Percentiles rank a stretch among this genome's conserved stretches.
Evolutionary conservation across 2,797 vertebrate genomes (phyloP).

Genomic region (Neosalanx taihuensis): DNA sequence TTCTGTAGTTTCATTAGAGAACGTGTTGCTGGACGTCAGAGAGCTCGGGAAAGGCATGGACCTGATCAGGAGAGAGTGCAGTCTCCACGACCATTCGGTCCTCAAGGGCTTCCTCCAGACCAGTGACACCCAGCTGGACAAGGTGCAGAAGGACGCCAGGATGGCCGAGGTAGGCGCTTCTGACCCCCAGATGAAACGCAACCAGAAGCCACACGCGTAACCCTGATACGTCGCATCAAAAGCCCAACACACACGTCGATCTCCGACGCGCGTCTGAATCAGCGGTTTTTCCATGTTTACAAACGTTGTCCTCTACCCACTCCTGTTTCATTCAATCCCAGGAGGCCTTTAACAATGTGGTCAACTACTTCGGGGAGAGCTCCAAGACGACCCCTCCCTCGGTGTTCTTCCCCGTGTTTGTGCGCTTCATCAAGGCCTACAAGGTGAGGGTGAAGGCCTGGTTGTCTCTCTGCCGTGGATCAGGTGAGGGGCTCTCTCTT

Average conservation of each 20-base stretch:
- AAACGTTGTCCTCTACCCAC: slow-evolving; percentile 1
- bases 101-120: slow-evolving; percentile 85
- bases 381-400: slow-evolving; percentile 94
- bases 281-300: neutral
- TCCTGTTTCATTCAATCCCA: slow-evolving; percentile 58
- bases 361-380: slow-evolving; percentile 95
- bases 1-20: slow-evolving; percentile 89
- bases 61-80: slow-evolving; percentile 87
- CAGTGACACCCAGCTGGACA: slow-evolving; percentile 86
- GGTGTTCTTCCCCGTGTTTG: slow-evolving; percentile 96
- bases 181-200: slow-evolving; percentile 11
- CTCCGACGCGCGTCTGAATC: slow-evolving; percentile 20
- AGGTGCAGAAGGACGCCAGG: slow-evolving; percentile 89
- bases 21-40: slow-evolving; percentile 90
- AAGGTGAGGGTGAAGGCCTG: slow-evolving; percentile 77
- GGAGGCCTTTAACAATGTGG: slow-evolving; percentile 95
- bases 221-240: slow-evolving; percentile 21
- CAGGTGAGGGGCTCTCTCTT: slow-evolving; percentile 21
- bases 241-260: slow-evolving; percentile 14
- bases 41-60: slow-evolving; percentile 97
- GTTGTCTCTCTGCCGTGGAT: slow-evolving; percentile 1
- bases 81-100: slow-evolving; percentile 86
- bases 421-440: slow-evolving; percentile 94
- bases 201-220: slow-evolving; percentile 20
- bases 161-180: slow-evolving; percentile 82